Evolutionary conservation across 2,113 vertebrate species (phyloP).

Genomic region (Rhynchopsitta pachyrhyncha): DNA sequence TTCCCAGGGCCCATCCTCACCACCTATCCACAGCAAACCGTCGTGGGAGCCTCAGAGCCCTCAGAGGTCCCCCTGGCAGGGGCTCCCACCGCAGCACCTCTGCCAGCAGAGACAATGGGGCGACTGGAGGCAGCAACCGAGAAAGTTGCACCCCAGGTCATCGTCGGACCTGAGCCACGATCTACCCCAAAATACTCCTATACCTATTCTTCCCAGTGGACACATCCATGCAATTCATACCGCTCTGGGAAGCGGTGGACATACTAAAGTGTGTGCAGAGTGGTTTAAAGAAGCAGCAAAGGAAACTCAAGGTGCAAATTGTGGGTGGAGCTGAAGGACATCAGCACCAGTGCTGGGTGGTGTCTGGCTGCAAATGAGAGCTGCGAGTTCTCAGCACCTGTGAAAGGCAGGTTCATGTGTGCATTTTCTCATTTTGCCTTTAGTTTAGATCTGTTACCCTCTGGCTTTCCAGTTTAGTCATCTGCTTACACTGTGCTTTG

Average conservation of each 20-base stretch:
- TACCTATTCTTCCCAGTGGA: slow-evolving; percentile 59
- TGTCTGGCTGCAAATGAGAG: neutral
- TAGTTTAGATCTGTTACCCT: neutral
- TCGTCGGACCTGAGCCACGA: neutral
- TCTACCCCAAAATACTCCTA: slow-evolving; percentile 42
- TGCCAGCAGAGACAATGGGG: neutral
- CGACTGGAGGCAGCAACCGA: neutral
- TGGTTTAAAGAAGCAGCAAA: neutral
- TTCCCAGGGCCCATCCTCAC: slow-evolving; percentile 63
- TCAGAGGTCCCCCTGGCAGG: neutral
- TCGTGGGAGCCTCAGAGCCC: neutral
- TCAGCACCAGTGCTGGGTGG: neutral
- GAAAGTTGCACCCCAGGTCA: neutral
- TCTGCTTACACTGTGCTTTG: neutral
- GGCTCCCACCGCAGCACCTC: rapidly evolving
- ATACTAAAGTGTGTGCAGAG: neutral
- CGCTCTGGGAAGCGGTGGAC: slow-evolving; percentile 19
- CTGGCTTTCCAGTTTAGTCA: neutral
- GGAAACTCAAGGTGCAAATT: neutral
- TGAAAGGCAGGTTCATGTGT: neutral
- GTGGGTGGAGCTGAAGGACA: neutral
- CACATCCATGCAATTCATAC: slow-evolving; percentile 38
- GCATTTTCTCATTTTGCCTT: neutral
- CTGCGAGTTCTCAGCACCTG: neutral
- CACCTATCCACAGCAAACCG: slow-evolving; percentile 26